Conservation (phyloP, 2,797 vertebrate genomes). For the Rhabdomys pumilio region DNA sequence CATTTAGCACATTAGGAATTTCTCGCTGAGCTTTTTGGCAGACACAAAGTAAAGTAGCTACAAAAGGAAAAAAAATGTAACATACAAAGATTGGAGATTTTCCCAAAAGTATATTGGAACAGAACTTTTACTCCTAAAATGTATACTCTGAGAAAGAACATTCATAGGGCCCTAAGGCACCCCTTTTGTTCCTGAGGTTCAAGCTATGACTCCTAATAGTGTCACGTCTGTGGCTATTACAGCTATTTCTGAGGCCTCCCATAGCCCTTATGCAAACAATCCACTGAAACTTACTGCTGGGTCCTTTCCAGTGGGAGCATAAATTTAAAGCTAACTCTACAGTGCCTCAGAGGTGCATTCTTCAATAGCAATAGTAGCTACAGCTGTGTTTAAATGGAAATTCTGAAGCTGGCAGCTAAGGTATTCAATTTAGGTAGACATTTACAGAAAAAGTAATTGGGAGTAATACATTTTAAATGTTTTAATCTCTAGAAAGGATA, state of each 20-base stretch:
- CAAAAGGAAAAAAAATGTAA: constrained; percentile 70
- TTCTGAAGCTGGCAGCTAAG: background rate
- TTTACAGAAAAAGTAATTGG: constrained; percentile 57
- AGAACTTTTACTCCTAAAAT: constrained; percentile 58
- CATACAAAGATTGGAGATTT: constrained; percentile 62
- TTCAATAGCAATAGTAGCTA: background rate
- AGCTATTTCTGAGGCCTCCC: background rate
- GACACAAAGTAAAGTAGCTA: constrained; percentile 53
- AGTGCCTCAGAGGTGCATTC: background rate
- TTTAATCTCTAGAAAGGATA: constrained; percentile 44
- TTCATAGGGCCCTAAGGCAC: background rate
- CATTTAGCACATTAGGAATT: constrained; percentile 81
- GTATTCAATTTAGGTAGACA: constrained; percentile 33
- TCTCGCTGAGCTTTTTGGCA: constrained; percentile 82
- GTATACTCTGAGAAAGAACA: constrained; percentile 8
- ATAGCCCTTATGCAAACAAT: background rate
- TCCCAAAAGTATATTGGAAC: constrained; percentile 53
- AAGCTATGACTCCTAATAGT: background rate
- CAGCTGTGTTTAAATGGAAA: constrained; percentile 50
- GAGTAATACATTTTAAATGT: constrained; percentile 60
- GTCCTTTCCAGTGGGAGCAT: constrained; percentile 24
- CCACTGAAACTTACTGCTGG: background rate
- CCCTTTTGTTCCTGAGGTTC: background rate
- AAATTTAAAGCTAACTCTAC: constrained; percentile 31
- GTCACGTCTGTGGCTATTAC: background rate